Percentiles rank a stretch among this genome's conserved stretches.
phyloP scores from a whole-genome alignment of 2,797 vertebrate genomes.

The Microctenopoma lineatum region DNA sequence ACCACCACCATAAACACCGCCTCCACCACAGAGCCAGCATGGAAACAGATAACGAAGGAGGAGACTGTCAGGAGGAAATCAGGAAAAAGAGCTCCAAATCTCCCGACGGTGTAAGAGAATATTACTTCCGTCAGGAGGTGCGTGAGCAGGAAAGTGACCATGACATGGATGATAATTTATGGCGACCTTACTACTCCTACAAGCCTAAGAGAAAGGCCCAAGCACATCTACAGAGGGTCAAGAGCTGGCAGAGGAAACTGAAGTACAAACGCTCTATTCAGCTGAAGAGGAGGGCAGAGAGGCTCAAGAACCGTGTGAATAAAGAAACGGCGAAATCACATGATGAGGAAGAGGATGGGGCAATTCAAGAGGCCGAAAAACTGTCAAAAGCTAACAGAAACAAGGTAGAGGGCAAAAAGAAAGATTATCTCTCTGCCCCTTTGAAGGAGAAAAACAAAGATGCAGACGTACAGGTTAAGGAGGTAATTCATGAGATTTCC shows the following conservation, averaged over 20 bases:
- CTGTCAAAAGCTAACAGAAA: slow-evolving; percentile 40
- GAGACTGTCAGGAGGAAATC: slow-evolving; percentile 55
- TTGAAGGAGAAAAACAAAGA: slow-evolving; percentile 67
- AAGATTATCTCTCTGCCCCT: slow-evolving; percentile 44
- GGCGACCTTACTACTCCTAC: slow-evolving; percentile 93
- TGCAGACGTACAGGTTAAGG: slow-evolving; percentile 65
- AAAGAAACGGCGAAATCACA: slow-evolving; percentile 75
- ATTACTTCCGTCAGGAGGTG: slow-evolving; percentile 85
- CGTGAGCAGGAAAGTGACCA: slow-evolving; percentile 86
- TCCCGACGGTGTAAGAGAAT: slow-evolving; percentile 79
- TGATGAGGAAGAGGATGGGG: slow-evolving; percentile 67
- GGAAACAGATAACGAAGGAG: slow-evolving; percentile 56
- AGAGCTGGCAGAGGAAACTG: slow-evolving; percentile 86
- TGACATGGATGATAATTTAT: slow-evolving; percentile 89
- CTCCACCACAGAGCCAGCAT: slow-evolving; percentile 69
- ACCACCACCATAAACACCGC: slow-evolving; percentile 82
- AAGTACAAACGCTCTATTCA: slow-evolving; percentile 85
- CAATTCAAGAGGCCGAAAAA: slow-evolving; percentile 51
- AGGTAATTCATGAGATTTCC: slow-evolving; percentile 54
- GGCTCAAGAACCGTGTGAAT: slow-evolving; percentile 71
- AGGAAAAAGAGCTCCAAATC: slow-evolving; percentile 74
- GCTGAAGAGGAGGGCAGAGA: slow-evolving; percentile 83
- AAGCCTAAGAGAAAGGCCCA: slow-evolving; percentile 90
- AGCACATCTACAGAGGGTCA: slow-evolving; percentile 82
- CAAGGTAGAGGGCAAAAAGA: slow-evolving; percentile 39